phyloP scores from a whole-genome alignment of 2,113 vertebrate genomes.

The Cyprinus carpio region DNA sequence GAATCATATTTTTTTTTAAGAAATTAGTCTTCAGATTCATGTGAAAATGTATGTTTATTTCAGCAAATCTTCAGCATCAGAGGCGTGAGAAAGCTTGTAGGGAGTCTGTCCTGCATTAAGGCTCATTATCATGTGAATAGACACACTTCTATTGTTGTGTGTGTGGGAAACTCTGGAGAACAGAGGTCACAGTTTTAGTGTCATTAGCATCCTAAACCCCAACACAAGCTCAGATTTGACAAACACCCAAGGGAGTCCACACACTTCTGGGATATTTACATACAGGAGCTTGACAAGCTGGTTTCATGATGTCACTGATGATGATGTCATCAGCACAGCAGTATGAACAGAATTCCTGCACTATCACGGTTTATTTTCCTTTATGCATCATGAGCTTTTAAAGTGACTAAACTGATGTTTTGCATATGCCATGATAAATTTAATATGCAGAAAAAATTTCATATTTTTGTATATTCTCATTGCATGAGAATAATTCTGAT shows the following conservation, averaged over 20 bases:
- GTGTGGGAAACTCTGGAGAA: conserved; percentile 74
- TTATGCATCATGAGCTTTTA: background rate
- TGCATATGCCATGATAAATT: background rate
- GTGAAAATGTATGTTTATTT: background rate
- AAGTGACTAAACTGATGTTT: background rate
- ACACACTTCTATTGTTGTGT: conserved; percentile 77
- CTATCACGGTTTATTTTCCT: background rate
- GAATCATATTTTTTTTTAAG: background rate
- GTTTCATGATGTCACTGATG: background rate
- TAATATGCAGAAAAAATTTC: too few species aligned
- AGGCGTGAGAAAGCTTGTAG: background rate
- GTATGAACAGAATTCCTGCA: background rate
- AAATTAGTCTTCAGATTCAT: background rate
- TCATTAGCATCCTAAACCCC: conserved; percentile 65
- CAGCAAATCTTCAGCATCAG: background rate
- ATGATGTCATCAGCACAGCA: background rate
- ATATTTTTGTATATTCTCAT: background rate
- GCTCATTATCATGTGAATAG: conserved; percentile 74
- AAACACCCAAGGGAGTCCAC: conserved; percentile 42
- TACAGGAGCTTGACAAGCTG: background rate
- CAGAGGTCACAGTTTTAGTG: conserved; percentile 69
- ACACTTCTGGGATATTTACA: conserved; percentile 18
- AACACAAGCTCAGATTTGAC: conserved; percentile 5
- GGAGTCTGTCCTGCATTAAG: conserved; percentile 45
- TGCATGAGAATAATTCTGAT: background rate